Conservation (phyloP, 2,888 invertebrate genomes). For the Spilarctia lutea region DNA sequence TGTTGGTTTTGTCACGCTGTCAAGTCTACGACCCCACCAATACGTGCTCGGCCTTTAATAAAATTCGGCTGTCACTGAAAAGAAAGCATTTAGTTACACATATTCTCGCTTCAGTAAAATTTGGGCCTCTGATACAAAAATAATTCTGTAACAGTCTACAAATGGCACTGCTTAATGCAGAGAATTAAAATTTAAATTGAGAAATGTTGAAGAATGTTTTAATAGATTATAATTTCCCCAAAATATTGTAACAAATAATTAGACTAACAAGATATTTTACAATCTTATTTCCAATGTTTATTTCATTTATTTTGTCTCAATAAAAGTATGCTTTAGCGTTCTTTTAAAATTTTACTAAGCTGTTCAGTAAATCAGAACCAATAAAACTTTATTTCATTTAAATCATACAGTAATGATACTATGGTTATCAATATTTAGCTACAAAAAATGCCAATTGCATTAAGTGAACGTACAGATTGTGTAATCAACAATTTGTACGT, state of each 20-base stretch:
- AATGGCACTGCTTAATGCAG: neutral
- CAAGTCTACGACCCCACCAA: neutral
- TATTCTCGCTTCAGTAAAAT: neutral
- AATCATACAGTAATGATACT: neutral
- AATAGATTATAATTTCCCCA: neutral
- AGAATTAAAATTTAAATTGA: neutral
- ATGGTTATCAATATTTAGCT: too few relatives aligned
- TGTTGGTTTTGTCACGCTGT: neutral
- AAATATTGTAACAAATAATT: too few relatives aligned
- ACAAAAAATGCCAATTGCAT: neutral
- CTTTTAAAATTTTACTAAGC: neutral
- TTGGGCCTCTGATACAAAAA: neutral
- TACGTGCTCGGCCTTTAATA: slow-evolving; percentile 1
- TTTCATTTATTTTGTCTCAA: neutral
- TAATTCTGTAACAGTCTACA: neutral
- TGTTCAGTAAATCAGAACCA: neutral
- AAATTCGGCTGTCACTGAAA: slow-evolving; percentile 10
- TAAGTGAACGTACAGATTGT: neutral
- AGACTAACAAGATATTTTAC: too few relatives aligned
- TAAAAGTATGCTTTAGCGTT: neutral
- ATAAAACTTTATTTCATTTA: neutral
- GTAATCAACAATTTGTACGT: neutral
- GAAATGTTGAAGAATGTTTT: neutral
- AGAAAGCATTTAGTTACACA: neutral
- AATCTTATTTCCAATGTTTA: neutral